Conservation (phyloP, 2,797 vertebrate genomes). For the Pangasius krempfi region DNA sequence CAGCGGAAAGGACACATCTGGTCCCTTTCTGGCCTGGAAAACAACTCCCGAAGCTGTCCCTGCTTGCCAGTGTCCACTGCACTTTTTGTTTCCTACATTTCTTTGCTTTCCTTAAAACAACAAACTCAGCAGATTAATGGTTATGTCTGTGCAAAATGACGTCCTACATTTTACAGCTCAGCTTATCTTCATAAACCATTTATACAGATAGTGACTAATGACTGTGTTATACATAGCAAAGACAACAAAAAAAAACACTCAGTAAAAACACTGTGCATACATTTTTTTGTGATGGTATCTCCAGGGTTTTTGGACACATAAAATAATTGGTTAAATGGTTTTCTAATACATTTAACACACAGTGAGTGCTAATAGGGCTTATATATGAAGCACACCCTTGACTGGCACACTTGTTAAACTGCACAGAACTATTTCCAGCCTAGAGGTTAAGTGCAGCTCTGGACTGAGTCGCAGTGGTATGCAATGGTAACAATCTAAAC, state of each 20-base stretch:
- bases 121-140: conserved; percentile 14
- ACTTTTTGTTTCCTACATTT: background rate
- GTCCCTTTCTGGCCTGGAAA: background rate
- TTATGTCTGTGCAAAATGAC: background rate
- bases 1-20: conserved; percentile 10
- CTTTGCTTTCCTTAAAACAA: background rate
- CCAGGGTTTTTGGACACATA: background rate
- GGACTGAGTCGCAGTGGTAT: background rate
- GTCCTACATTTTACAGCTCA: background rate
- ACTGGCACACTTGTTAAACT: conserved; percentile 14
- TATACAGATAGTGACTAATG: conserved; percentile 14
- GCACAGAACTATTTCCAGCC: conserved; percentile 5
- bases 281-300: background rate
- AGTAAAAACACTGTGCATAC: background rate
- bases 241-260: background rate
- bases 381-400: background rate
- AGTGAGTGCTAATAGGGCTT: background rate
- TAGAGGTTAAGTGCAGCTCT: background rate
- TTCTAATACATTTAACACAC: background rate
- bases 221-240: conserved; percentile 10
- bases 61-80: background rate
- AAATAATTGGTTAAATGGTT: background rate
- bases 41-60: background rate
- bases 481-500: background rate
- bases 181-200: conserved; percentile 30